phyloP scores from a whole-genome alignment of 2,113 vertebrate genomes.

The Aviceda subcristata region DNA sequence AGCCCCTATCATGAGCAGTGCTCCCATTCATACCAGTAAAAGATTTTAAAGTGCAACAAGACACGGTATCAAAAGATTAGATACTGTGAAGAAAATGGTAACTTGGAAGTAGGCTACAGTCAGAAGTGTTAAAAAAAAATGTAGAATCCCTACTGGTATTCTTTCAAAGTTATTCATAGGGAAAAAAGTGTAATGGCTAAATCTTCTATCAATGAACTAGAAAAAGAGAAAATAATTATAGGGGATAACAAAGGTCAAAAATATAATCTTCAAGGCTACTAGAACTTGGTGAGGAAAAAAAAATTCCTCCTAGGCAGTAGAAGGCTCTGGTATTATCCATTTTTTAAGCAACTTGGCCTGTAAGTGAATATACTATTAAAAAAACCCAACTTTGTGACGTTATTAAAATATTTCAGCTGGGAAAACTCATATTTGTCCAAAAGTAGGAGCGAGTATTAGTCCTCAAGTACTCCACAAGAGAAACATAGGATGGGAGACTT shows the following conservation, averaged over 20 bases:
- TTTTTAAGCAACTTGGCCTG: not conserved
- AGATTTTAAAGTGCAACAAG: not conserved
- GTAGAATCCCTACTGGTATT: not conserved
- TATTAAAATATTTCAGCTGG: not conserved
- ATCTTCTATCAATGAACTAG: not conserved
- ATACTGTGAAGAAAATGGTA: not conserved
- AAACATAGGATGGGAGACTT: not conserved
- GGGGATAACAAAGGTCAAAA: not conserved
- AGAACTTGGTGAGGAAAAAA: not conserved
- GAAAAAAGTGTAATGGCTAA: not conserved
- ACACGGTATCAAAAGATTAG: not conserved
- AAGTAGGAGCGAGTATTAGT: not conserved
- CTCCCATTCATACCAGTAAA: not conserved
- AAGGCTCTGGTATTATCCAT: not conserved
- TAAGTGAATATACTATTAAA: not conserved
- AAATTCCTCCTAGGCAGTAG: not conserved
- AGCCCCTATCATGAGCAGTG: not conserved
- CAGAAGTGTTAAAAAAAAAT: not conserved
- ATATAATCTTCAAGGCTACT: not conserved
- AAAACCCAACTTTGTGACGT: not conserved
- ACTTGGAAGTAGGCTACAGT: not conserved
- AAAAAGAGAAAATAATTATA: not conserved
- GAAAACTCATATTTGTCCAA: not conserved
- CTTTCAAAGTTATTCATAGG: not conserved
- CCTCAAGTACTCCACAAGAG: not conserved